Evolutionary conservation across 2,797 vertebrate genomes (phyloP).

Genomic region (Nothura maculosa): DNA sequence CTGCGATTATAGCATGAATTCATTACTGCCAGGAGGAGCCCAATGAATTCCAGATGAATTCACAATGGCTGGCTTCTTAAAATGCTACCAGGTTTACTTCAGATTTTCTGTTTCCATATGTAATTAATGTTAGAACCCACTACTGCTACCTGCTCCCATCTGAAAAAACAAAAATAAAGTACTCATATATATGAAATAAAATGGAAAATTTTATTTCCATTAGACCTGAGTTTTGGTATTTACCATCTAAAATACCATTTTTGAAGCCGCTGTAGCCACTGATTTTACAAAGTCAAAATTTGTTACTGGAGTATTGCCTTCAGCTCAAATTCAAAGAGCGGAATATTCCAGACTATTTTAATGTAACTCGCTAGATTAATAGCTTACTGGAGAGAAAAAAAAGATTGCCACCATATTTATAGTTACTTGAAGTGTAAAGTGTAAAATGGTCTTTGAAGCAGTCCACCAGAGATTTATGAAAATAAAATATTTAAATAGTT

Average conservation of each 20-base stretch:
- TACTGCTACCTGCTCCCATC: constrained; percentile 38
- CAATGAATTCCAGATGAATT: constrained; percentile 71
- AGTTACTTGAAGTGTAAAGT: neutral
- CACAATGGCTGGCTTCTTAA: constrained; percentile 67
- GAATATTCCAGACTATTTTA: neutral
- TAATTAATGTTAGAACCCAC: constrained; percentile 56
- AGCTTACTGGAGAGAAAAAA: neutral
- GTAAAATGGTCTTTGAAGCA: neutral
- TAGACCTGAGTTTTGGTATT: neutral
- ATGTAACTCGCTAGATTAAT: neutral
- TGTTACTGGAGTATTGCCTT: neutral
- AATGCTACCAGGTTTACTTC: constrained; percentile 65
- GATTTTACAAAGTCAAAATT: neutral
- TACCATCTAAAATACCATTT: neutral
- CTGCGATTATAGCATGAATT: constrained; percentile 66
- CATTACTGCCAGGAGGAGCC: constrained; percentile 54
- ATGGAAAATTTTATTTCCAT: neutral
- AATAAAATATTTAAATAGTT: neutral
- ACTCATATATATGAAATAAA: neutral
- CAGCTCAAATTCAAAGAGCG: neutral
- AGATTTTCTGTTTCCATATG: constrained; percentile 50
- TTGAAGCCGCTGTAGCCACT: neutral
- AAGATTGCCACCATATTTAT: neutral
- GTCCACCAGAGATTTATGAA: neutral
- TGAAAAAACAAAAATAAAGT: neutral